phyloP scores from a whole-genome alignment of 1,140 invertebrate genomes.

The Zaprionus taronus region DNA sequence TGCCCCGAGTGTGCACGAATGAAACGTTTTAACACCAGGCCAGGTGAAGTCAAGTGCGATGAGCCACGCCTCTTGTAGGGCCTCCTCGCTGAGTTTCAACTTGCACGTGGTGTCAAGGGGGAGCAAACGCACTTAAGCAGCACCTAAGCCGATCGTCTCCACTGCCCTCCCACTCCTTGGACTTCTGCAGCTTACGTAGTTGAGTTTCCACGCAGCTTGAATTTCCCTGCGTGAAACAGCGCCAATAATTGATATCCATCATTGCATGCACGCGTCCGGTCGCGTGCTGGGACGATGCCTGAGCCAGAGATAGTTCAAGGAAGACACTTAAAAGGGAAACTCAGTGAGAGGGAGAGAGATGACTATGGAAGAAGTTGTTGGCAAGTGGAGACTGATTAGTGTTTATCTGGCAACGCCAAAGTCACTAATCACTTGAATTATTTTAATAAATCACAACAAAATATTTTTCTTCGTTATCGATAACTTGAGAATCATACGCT shows the following conservation, averaged over 20 bases:
- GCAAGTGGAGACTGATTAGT: not conserved
- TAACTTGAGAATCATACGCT: not conserved
- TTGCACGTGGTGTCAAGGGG: constrained; percentile 1
- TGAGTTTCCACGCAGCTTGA: constrained; percentile 50
- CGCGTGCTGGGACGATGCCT: constrained; percentile 29
- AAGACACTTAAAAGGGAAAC: not conserved
- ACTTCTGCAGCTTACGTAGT: not conserved
- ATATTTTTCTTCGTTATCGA: not conserved
- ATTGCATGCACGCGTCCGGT: constrained; percentile 21
- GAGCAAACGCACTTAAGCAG: constrained; percentile 61
- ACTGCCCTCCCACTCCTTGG: not conserved
- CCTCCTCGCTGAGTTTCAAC: constrained; percentile 27
- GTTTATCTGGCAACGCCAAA: not conserved
- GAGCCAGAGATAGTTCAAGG: not conserved
- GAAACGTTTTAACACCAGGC: constrained; percentile 57
- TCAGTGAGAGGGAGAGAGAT: not conserved
- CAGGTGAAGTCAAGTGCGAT: constrained; percentile 60
- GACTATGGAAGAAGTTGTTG: not conserved
- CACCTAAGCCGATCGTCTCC: constrained; percentile 62
- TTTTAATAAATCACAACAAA: not conserved
- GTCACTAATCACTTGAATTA: not conserved
- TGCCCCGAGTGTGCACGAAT: constrained; percentile 32
- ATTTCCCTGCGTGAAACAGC: constrained; percentile 34
- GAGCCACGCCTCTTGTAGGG: constrained; percentile 59
- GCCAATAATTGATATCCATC: constrained; percentile 49